Evolutionary conservation across 2,797 vertebrate species (phyloP), one percentile per base, ranked within the genome.

Genomic region (Emydoidea blandingii): DNA sequence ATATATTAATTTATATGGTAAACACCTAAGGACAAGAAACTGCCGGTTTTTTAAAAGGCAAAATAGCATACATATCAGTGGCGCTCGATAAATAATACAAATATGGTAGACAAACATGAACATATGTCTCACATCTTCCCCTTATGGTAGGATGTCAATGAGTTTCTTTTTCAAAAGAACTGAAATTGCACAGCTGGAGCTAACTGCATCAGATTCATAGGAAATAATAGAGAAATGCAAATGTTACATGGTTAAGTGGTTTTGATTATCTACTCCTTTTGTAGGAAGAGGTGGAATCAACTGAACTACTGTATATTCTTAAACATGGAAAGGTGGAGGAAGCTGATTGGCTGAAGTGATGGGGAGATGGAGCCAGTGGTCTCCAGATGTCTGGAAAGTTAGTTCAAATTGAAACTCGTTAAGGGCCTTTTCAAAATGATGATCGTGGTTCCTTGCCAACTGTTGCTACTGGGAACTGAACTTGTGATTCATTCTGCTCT

Each of bases 81-180:
- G 91, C 86, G 56, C 91, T 93, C 81, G 72, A 44, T 27, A 87
- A 94, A 81, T 78, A 81, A 88, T 16, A 91, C 84, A 89, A 92
- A 92, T 94, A 90, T 90, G 47, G 25, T 68, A 93, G 88, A 56
- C 78, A 84, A 90, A 88, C 34, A 92, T 72, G n/a, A 83, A 81
- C 90, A 41, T 49, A 44, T 83, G 84, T 90, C 88, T 96, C 34
- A 62, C 21, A 18, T 91, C 88, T 93, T 95, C 95, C 92, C 47
- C 78, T 84, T 53, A 54, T 84, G 65, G 83, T 93, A 92, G 95
- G 82, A 96, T 92, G 93, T 93, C 94, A 95, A 94, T 94, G 86
- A 93, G 68, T 89, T 85, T 74, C 59, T 74, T 93, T 97, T 95
- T 94, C 88, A 86, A 85, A 90, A 92, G 80, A 90, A 8, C 93